Base-by-base conservation (phyloP, 2,113 vertebrate species). In the Bos indicus region DNA sequence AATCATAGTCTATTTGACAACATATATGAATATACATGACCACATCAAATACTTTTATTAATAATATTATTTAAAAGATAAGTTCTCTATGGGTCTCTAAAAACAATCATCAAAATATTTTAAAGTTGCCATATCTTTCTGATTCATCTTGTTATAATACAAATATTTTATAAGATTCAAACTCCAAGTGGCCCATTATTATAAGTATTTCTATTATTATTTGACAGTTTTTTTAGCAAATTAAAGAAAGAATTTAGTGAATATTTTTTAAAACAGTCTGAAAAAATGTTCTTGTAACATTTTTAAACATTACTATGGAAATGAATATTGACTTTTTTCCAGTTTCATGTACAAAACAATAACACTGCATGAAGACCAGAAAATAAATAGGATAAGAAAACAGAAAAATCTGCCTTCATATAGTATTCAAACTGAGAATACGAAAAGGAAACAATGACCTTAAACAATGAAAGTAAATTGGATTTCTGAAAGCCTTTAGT, bases 401-500 rank as follows among this genome's bases (percentile, higher is more conserved):
- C 67, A 88, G 64, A 51, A 67, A 97, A 95, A 4, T 5, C 10
- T 52, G 3, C 28, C 10, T 88, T 92, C n/a, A 54, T 91, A 16
- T 1, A 86, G 17, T 74, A 56, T 3, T 2, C 33, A 95, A 57
- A 16, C 26, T 95, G 93, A 95, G 62, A 97, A 91, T 80, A 94
- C 33, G 36, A 95, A 95, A 81, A 71, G 26, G 46, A 85, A 95
- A 87, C 14, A 7, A 54, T 67, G 33, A 54, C 77, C 54, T 89
- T 71, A 89, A 94, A 97, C 64, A 91, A 90, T 74, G 60, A 93
- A 98, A 95, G 82, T 89, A 98, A 97, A 95, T 96, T 97, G n/a
- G 26, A 97, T 97, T 98, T 95, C 84, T 84, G 19, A 80, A 98
- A 77, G 80, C 54, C 84, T 92, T 98, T 78, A 87, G 46, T 74